Percentiles rank a stretch among this genome's conserved stretches.
These are phyloP conservation scores for Pseudorhombus dupliciocellatus DNA, from an alignment of 2,113 vertebrate species.

Conservation along the genomic window DNA sequence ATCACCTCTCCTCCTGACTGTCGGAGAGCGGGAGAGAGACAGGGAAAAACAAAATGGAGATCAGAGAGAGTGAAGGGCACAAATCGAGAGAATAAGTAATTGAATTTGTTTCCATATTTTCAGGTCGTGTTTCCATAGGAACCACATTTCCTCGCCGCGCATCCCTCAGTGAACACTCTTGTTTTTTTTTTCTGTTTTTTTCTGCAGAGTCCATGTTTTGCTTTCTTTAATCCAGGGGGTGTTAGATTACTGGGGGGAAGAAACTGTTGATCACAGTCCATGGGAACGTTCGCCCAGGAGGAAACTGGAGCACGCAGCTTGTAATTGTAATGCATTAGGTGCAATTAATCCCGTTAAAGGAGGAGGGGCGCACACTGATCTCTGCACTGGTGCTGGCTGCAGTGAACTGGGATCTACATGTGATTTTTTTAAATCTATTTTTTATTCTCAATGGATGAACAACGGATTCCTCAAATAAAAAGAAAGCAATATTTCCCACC, in stretches of 20 bases:
- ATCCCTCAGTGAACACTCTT: slow-evolving; percentile 9
- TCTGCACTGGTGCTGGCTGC: not conserved
- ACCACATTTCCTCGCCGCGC: slow-evolving; percentile 47
- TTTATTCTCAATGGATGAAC: too few species aligned
- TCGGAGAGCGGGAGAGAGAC: slow-evolving; percentile 12
- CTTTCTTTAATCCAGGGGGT: slow-evolving; percentile 6
- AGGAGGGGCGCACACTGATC: slow-evolving; percentile 3
- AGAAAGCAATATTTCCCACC: too few species aligned
- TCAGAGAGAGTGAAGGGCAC: slow-evolving; percentile 37
- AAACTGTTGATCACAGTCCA: slow-evolving; percentile 26
- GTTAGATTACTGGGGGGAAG: slow-evolving; percentile 13
- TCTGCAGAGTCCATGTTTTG: slow-evolving; percentile 19
- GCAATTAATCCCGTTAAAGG: slow-evolving; percentile 63
- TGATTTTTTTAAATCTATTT: too few species aligned
- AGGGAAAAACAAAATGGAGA: slow-evolving; percentile 45
- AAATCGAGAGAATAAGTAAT: slow-evolving; percentile 47
- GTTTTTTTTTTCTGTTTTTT: not conserved
- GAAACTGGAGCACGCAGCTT: slow-evolving; percentile 32
- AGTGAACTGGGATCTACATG: too few species aligned
- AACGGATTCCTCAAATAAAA: too few species aligned
- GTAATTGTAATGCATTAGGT: slow-evolving; percentile 71
- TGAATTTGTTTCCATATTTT: slow-evolving; percentile 65
- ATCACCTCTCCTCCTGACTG: slow-evolving; percentile 22
- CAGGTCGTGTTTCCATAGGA: slow-evolving; percentile 67
- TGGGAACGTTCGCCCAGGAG: slow-evolving; percentile 4